Conservation (phyloP, 2,113 vertebrate genomes). For the Brienomyrus brachyistius region DNA sequence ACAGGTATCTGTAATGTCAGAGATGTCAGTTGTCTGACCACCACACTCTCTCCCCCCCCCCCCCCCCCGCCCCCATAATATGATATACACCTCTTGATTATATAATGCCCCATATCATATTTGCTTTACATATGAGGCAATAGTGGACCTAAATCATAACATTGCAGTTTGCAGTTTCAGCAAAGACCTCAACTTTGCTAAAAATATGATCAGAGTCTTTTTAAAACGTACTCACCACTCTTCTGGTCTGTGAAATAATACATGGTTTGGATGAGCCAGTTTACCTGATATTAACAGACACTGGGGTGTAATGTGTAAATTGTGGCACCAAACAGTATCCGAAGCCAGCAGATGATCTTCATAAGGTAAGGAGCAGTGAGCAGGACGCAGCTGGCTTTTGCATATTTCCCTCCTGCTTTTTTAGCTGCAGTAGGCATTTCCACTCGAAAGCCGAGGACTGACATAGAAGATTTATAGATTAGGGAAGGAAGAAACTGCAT, state of each 20-base stretch:
- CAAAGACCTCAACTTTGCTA: background rate
- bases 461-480: background rate
- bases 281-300: background rate
- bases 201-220: background rate
- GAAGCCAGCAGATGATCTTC: background rate
- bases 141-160: background rate
- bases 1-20: background rate
- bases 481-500: background rate
- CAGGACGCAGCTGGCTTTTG: background rate
- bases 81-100: background rate
- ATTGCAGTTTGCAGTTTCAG: background rate
- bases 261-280: background rate
- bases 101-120: background rate
- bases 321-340: background rate
- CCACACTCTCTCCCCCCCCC: background rate
- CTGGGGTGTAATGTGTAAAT: background rate
- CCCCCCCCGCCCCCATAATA: background rate
- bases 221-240: background rate
- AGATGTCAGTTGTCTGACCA: background rate
- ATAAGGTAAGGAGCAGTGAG: background rate
- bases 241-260: background rate
- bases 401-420: background rate
- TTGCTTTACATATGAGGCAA: background rate
- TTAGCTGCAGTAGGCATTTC: background rate
- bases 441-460: background rate